Evolutionary conservation across 2,888 invertebrate species (phyloP), one percentile per base, ranked within the genome.

Genomic region (Ochropacha duplaris): DNA sequence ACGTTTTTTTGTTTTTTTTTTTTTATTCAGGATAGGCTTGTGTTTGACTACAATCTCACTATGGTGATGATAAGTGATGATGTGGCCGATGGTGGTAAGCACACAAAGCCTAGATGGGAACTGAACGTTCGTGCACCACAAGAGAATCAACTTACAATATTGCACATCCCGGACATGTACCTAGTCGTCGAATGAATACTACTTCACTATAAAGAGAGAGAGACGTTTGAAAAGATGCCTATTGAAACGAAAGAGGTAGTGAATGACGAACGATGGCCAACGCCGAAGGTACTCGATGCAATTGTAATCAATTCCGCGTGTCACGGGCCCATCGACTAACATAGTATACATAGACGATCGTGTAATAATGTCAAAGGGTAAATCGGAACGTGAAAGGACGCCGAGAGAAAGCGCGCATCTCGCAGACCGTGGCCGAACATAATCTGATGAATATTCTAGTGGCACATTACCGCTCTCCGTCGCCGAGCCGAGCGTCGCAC

Each of bases 321-420:
- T 39, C 39, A 16, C 5, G 39, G 39, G 4, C 39, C 39, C 39
- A 39, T 16, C 16, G 39, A 39, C 39, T 1, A 2, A 44, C 44
- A 9, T 16, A n/a, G n/a, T n/a, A n/a, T n/a, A n/a, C n/a, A 44
- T 44, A 44, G 44, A 44, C 44, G 4, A 44, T 16, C 44, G 19
- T 26, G 50, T 16, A 26, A 26, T 51, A 50, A 24, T 52, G 52
- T 22, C 52, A 52, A 52, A 52, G 52, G 52, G 52, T 31, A 34
- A 31, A 31, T 52, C 52, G 44, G 44, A 44, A 44, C 44, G 52
- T 34, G 52, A 52, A 52, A 52, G 52, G 31, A 31, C 52, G 52
- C 52, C 31, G 19, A 52, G 31, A 52, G 31, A 51, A 26, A 50
- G 50, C 50, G 22, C 50, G 28, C 50, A 28, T 28, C 16, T 50